A percentile compares a stretch with the other conserved stretches of the same genome.
phyloP scores from a whole-genome alignment of 2,113 vertebrate genomes.

The Rhinopomastus cyanomelas region DNA sequence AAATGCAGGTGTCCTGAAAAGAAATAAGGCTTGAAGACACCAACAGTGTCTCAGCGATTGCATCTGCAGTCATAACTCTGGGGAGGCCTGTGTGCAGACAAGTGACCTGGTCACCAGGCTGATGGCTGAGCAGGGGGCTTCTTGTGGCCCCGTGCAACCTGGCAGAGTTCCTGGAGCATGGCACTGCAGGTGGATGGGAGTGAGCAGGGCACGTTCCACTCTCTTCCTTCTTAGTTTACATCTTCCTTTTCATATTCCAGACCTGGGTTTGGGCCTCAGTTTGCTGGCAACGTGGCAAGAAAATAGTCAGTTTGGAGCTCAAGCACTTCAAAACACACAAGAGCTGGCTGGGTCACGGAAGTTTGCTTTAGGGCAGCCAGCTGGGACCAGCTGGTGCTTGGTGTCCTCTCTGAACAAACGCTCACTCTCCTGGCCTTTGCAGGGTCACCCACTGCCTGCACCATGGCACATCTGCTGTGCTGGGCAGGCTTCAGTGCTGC shows the following conservation, averaged over 20 bases:
- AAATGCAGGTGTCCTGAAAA: not conserved
- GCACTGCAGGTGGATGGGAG: not conserved
- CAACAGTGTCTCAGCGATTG: not conserved
- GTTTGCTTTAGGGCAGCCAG: not conserved
- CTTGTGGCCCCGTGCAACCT: fast-evolving
- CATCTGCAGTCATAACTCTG: not conserved
- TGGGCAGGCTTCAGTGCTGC: not conserved
- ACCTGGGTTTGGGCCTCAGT: not conserved
- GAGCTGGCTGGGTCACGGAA: not conserved
- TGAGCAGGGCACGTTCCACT: not conserved
- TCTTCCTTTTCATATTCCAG: not conserved
- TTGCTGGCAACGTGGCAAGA: not conserved
- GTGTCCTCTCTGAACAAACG: not conserved
- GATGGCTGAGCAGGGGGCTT: not conserved
- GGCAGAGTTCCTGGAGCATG: not conserved
- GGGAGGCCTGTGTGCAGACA: not conserved
- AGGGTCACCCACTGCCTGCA: not conserved
- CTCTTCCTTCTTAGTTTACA: not conserved
- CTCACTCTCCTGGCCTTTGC: not conserved
- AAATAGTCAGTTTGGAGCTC: not conserved
- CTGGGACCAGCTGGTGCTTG: not conserved
- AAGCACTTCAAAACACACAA: not conserved
- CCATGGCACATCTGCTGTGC: not conserved
- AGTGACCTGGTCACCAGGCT: not conserved
- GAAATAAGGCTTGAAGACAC: not conserved